Evolutionary conservation across 2,888 invertebrate genomes (phyloP).

Genomic region (Scaptodrosophila latifasciaeformis): DNA sequence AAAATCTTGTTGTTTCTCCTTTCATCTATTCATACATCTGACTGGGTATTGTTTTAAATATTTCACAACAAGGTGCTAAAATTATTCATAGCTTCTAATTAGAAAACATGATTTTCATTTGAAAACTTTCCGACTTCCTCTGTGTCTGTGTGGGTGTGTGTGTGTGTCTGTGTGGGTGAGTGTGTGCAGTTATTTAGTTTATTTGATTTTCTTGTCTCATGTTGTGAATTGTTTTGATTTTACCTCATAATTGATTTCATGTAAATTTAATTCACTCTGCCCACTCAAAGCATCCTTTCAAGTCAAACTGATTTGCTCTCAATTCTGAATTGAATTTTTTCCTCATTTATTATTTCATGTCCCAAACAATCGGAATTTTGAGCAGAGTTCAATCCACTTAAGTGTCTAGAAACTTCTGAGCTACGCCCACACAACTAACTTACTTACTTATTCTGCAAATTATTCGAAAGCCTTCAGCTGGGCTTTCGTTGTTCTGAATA

Average conservation of each 20-base stretch:
- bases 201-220: constrained; percentile 3
- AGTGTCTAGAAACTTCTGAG: too few relatives aligned
- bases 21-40: constrained; percentile 14
- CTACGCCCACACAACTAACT: too few relatives aligned
- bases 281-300: constrained; percentile 15
- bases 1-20: too few relatives aligned
- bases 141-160: not conserved
- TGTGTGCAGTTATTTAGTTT: not conserved
- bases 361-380: too few relatives aligned
- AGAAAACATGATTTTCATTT: constrained; percentile 65
- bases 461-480: too few relatives aligned
- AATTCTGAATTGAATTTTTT: too few relatives aligned
- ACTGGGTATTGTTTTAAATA: constrained; percentile 38
- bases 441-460: too few relatives aligned
- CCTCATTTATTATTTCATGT: too few relatives aligned
- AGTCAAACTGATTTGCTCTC: too few relatives aligned
- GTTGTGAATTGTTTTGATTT: constrained; percentile 19
- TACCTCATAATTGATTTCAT: constrained; percentile 60
- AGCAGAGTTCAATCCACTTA: too few relatives aligned
- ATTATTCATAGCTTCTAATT: constrained; percentile 70
- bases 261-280: constrained; percentile 49
- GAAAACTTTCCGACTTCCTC: constrained; percentile 37
- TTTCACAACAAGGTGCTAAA: constrained; percentile 62
- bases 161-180: not conserved
- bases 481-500: too few relatives aligned